These are phyloP conservation scores for Platalea minor DNA, from an alignment of 2,797 vertebrate species.

Conservation along the genomic window DNA sequence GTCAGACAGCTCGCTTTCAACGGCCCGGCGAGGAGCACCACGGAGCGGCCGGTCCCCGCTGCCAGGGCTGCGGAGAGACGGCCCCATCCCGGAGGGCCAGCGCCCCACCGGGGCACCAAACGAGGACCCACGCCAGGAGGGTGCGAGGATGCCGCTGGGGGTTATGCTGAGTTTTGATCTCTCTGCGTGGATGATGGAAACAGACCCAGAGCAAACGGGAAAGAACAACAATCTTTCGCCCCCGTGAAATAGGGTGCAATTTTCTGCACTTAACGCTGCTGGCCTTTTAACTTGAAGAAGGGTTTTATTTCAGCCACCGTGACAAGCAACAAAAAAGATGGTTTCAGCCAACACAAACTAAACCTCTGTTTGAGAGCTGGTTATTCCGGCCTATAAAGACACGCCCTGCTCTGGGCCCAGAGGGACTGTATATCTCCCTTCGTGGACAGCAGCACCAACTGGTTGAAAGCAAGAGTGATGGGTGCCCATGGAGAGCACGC, in stretches of 20 bases:
- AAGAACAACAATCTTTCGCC: neutral
- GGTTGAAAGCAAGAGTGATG: neutral
- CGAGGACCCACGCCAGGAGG: neutral
- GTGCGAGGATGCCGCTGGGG: neutral
- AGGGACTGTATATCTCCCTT: neutral
- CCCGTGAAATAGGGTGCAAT: neutral
- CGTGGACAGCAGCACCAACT: neutral
- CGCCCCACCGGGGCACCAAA: accelerated
- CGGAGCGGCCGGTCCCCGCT: neutral
- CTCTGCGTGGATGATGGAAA: neutral
- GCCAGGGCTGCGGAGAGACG: neutral
- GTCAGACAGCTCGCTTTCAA: neutral
- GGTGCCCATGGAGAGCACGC: neutral
- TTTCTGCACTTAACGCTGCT: neutral
- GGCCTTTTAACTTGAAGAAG: neutral
- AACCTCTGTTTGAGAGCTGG: neutral
- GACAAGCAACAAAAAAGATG: neutral
- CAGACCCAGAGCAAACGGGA: neutral
- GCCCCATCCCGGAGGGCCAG: neutral
- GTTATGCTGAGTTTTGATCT: neutral
- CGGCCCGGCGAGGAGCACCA: neutral
- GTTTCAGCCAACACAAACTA: neutral
- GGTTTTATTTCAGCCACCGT: neutral
- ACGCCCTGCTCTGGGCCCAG: neutral
- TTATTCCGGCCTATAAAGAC: neutral